These are phyloP conservation scores for Campaea margaritaria DNA, from an alignment of 2,888 invertebrate genomes.

Conservation along the genomic window DNA sequence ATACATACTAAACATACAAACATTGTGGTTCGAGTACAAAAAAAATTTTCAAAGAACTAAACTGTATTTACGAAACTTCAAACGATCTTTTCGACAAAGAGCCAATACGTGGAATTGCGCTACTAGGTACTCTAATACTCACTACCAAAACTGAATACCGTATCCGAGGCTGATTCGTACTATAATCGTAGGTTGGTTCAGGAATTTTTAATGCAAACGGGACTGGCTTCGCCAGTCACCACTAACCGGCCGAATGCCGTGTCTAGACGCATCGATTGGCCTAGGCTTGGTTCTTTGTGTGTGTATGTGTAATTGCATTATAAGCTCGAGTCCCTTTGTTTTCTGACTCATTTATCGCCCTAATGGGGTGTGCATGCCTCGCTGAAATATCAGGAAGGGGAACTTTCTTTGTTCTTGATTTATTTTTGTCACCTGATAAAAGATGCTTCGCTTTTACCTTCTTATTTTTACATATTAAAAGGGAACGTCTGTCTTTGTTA, in stretches of 20 bases:
- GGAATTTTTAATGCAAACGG: conserved; percentile 51
- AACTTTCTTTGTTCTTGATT: conserved; percentile 12
- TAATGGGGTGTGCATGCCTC: conserved; percentile 27
- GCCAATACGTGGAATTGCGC: no score
- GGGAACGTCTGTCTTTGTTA: not conserved
- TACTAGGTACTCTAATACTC: no score
- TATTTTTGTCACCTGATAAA: conserved; percentile 11
- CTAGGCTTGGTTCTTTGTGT: conserved; percentile 56
- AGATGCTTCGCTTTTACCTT: not conserved
- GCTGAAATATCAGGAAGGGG: conserved; percentile 11
- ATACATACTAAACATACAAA: no score
- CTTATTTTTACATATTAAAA: not conserved
- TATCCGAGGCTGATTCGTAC: not conserved
- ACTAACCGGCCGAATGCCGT: conserved; percentile 38
- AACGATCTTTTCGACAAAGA: no score
- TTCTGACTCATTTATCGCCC: conserved; percentile 47
- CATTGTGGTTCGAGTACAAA: no score
- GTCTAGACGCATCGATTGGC: conserved; percentile 83
- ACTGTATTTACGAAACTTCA: no score
- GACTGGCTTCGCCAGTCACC: conserved; percentile 32
- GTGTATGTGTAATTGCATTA: conserved; percentile 61
- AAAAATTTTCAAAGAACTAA: no score
- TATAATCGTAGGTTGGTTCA: conserved; percentile 22
- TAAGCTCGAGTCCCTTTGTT: conserved; percentile 48
- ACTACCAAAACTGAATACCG: no score